phyloP scores from a whole-genome alignment of 2,113 vertebrate genomes.

The Chrysemys picta region DNA sequence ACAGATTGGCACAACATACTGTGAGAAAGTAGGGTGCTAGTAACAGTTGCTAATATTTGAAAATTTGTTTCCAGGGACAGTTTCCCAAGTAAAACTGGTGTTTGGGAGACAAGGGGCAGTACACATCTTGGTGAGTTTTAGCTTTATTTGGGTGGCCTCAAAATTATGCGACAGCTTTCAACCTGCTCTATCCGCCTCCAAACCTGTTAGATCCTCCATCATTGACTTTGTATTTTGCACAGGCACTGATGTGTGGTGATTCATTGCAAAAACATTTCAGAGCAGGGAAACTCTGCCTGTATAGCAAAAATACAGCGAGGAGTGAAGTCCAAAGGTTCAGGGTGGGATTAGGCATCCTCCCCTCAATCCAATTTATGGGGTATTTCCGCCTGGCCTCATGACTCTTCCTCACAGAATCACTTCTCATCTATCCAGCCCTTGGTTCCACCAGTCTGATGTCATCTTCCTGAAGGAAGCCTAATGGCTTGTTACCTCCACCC shows the following conservation, averaged over 20 bases:
- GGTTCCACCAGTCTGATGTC: not conserved
- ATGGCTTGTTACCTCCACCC: not conserved
- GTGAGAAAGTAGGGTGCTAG: not conserved
- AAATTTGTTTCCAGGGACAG: not conserved
- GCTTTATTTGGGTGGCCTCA: not conserved
- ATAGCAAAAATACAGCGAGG: not conserved
- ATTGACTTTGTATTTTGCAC: not conserved
- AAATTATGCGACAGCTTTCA: not conserved
- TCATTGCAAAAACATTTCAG: not conserved
- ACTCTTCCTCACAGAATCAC: not conserved
- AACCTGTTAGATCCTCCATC: not conserved
- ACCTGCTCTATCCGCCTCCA: rapidly evolving
- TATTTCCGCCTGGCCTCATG: not conserved
- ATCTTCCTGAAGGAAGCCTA: not conserved
- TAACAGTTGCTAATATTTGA: not conserved
- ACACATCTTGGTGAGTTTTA: not conserved
- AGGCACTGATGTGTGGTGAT: not conserved
- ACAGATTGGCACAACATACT: too few relatives aligned
- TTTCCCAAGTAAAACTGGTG: not conserved
- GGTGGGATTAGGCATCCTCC: not conserved
- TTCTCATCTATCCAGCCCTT: not conserved
- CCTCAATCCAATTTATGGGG: not conserved
- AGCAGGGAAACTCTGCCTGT: not conserved
- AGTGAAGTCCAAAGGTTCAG: rapidly evolving
- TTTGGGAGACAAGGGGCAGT: too few relatives aligned